phyloP scores from a whole-genome alignment of 2,888 invertebrate genomes.

The Caenorhabditis becei region DNA sequence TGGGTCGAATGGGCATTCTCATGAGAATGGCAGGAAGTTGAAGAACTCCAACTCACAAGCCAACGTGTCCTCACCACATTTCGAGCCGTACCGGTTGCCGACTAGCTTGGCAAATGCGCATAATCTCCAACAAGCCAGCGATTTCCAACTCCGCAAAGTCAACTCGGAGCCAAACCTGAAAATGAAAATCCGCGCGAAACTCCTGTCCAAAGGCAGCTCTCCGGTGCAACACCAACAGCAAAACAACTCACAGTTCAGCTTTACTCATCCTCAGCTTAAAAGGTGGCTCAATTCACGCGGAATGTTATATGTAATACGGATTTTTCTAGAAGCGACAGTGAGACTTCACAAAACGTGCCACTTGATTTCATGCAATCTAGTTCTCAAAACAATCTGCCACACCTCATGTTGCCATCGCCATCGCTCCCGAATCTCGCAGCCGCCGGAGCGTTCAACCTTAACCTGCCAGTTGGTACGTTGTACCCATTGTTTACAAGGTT shows the following conservation, averaged over 20 bases:
- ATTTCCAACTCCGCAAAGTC: constrained; percentile 77
- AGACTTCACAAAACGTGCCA: constrained; percentile 57
- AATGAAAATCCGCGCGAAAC: constrained; percentile 79
- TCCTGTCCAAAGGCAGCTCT: constrained; percentile 77
- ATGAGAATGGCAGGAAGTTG: constrained; percentile 36
- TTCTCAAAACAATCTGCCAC: constrained; percentile 51
- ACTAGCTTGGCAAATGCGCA: constrained; percentile 45
- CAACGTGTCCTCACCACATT: constrained; percentile 72
- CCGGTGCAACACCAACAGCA: constrained; percentile 65
- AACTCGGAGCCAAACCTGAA: constrained; percentile 81
- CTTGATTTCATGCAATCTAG: constrained; percentile 39
- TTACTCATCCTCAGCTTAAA: constrained; percentile 64
- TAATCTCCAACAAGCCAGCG: constrained; percentile 63
- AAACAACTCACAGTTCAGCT: constrained; percentile 62
- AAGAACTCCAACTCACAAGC: constrained; percentile 57
- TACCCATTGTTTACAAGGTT: neutral
- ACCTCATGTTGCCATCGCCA: constrained; percentile 77
- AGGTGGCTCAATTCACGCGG: constrained; percentile 17
- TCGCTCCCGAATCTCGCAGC: constrained; percentile 78
- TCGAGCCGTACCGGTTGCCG: constrained; percentile 74
- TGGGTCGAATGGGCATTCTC: constrained; percentile 5
- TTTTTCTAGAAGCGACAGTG: constrained; percentile 66
- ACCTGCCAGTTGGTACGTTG: constrained; percentile 45
- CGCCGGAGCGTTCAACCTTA: constrained; percentile 41
- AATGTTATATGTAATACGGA: neutral